Base-by-base conservation (phyloP, 1,140 invertebrate genomes). In the Bacillus rossius region DNA sequence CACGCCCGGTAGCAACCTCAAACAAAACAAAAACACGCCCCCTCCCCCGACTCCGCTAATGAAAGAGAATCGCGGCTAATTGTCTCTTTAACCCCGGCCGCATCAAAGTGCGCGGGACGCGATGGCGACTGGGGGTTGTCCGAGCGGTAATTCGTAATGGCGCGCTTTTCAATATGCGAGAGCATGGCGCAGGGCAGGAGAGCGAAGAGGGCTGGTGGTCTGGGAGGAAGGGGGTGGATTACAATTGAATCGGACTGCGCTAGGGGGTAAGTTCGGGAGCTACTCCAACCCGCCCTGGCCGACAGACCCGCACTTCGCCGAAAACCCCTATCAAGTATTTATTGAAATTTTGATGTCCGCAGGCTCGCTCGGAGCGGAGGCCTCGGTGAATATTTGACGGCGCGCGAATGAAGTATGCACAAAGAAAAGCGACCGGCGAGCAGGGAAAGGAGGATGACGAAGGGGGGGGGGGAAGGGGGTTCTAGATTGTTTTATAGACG, bases 401-500 rank as follows among this genome's bases (percentile, higher is more conserved):
- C 40, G 53, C 40, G 16, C n/a, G 40, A 55, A 55, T 55, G 53
- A 55, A 55, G 53, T 55, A 55, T 55, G 53, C 53, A 55, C 53
- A 55, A 55, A 55, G 53, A 55, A 49, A 55, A 55, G 41, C 40
- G 43, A 55, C 25, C 25, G 53, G 53, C 53, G 43, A 29, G 29
- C 5, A 10, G 4, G 10, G 29, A 34, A 34, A 10, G 29, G 29
- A 34, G 10, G 10, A 10, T 34, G n/a, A n/a, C n/a, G n/a, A n/a
- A 10, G 4, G 10, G 29, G 10, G 10, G 29, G 29, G 29, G 10
- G 10, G 10, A 10, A 7, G 5, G 41, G 34, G 40, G 43, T 38
- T 38, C 26, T 55, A 55, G 53, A 55, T 55, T 55, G 37, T 55
- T 55, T 55, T 55, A 55, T 37, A 40, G 29, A 25, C 53, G 25